Conservation (phyloP, 2,888 invertebrate genomes). For the Volucella zonaria region DNA sequence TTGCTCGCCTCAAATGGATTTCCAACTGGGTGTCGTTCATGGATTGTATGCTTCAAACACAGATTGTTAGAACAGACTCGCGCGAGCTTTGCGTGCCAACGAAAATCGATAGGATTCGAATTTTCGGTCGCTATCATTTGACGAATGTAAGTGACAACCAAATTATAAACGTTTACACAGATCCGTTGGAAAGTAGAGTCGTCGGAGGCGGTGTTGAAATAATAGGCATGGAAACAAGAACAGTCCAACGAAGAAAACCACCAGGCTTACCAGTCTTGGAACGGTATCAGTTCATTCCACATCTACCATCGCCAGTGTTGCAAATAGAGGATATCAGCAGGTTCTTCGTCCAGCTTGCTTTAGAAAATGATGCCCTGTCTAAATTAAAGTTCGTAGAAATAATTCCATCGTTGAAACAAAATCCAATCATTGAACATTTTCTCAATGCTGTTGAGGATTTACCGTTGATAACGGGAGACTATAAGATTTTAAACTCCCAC, state of each 20-base stretch:
- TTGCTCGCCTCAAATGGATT: slow-evolving; percentile 84
- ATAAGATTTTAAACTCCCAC: slow-evolving; percentile 82
- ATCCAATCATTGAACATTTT: slow-evolving; percentile 84
- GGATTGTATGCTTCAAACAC: slow-evolving; percentile 93
- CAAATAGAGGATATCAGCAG: slow-evolving; percentile 83
- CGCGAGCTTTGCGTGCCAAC: slow-evolving; percentile 89
- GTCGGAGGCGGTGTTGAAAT: slow-evolving; percentile 90
- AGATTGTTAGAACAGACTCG: slow-evolving; percentile 86
- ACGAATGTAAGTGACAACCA: slow-evolving; percentile 79
- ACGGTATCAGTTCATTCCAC: slow-evolving; percentile 87
- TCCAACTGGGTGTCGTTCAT: slow-evolving; percentile 93
- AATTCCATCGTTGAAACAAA: slow-evolving; percentile 80
- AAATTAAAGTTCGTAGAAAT: slow-evolving; percentile 85
- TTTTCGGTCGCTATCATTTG: slow-evolving; percentile 86
- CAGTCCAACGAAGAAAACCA: slow-evolving; percentile 86
- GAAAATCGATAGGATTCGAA: slow-evolving; percentile 86
- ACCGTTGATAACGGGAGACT: slow-evolving; percentile 86
- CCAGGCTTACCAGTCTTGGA: slow-evolving; percentile 89
- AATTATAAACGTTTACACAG: slow-evolving; percentile 74
- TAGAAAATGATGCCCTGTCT: slow-evolving; percentile 86
- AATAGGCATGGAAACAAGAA: slow-evolving; percentile 88
- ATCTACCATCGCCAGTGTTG: slow-evolving; percentile 80
- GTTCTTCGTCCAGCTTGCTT: slow-evolving; percentile 86
- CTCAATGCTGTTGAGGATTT: slow-evolving; percentile 85
- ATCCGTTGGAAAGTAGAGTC: slow-evolving; percentile 72